These are phyloP conservation scores for Atta cephalotes DNA, from an alignment of 1,140 invertebrate genomes.

Conservation along the genomic window DNA sequence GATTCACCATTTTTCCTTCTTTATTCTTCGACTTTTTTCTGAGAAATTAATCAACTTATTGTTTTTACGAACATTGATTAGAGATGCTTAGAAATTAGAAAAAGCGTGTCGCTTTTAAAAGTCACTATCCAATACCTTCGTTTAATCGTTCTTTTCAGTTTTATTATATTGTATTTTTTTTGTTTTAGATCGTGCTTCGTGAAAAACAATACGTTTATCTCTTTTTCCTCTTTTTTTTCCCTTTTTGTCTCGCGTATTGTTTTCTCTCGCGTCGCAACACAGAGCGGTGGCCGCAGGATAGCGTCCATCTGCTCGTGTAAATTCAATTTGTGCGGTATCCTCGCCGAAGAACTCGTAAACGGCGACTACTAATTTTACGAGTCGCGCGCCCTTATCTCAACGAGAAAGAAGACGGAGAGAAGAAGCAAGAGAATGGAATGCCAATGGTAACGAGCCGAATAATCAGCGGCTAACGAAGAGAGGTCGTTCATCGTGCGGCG, in stretches of 20 bases:
- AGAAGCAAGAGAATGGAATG: constrained; percentile 42
- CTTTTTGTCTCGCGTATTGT: constrained; percentile 31
- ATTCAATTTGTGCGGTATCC: constrained; percentile 57
- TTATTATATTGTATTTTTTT: neutral
- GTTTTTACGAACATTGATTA: neutral
- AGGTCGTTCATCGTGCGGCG: constrained; percentile 39
- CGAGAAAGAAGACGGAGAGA: constrained; percentile 13
- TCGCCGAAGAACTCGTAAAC: constrained; percentile 50
- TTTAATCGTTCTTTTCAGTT: neutral
- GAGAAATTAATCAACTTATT: neutral
- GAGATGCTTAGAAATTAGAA: neutral
- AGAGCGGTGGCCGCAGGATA: constrained; percentile 4
- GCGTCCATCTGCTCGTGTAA: constrained; percentile 44
- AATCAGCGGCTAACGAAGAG: constrained; percentile 60
- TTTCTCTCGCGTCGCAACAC: constrained; percentile 31
- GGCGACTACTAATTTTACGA: constrained; percentile 59
- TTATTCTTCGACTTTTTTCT: neutral
- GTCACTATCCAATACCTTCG: neutral
- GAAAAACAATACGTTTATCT: constrained; percentile 19
- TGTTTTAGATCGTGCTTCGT: neutral
- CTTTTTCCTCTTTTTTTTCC: constrained; percentile 16
- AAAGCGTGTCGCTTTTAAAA: neutral
- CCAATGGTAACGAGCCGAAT: constrained; percentile 60
- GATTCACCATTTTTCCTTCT: neutral
- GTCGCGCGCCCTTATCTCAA: constrained; percentile 32